Percentiles rank a stretch among this genome's conserved stretches.
phyloP scores from a whole-genome alignment of 2,888 invertebrate genomes.

The Lutraria lutraria region DNA sequence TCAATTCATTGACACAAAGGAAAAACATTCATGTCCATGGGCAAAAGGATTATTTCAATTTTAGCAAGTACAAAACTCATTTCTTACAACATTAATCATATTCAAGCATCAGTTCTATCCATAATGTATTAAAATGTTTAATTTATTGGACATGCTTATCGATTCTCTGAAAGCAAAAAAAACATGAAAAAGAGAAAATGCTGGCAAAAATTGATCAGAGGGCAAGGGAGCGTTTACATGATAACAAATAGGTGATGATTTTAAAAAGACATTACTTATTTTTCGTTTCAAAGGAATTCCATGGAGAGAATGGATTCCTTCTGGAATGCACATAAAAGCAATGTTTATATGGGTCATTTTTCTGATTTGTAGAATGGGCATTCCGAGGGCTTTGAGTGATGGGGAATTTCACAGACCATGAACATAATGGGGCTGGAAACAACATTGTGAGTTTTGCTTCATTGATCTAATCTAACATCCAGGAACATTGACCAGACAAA shows the following conservation, averaged over 20 bases:
- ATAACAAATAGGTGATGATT: neutral
- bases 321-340: conserved; percentile 47
- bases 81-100: too few species aligned
- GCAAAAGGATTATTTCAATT: too few species aligned
- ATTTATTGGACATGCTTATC: neutral
- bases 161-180: neutral
- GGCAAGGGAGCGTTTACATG: neutral
- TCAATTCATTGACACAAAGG: too few species aligned
- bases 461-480: conserved; percentile 24
- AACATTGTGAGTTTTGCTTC: conserved; percentile 39
- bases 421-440: conserved; percentile 47
- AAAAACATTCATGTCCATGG: too few species aligned
- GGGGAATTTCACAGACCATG: conserved; percentile 44
- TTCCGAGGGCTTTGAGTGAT: conserved; percentile 33
- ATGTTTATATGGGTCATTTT: conserved; percentile 64
- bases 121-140: neutral
- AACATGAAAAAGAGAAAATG: neutral
- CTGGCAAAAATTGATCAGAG: neutral
- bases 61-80: too few species aligned
- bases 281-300: conserved; percentile 17
- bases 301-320: neutral
- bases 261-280: conserved; percentile 21
- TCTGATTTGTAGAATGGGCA: conserved; percentile 50
- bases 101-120: neutral
- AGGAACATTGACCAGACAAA: conserved; percentile 6